Evolutionary conservation across 2,888 invertebrate genomes (phyloP), one percentile per base, ranked within the genome.

Genomic region (Melanophora roralis): DNA sequence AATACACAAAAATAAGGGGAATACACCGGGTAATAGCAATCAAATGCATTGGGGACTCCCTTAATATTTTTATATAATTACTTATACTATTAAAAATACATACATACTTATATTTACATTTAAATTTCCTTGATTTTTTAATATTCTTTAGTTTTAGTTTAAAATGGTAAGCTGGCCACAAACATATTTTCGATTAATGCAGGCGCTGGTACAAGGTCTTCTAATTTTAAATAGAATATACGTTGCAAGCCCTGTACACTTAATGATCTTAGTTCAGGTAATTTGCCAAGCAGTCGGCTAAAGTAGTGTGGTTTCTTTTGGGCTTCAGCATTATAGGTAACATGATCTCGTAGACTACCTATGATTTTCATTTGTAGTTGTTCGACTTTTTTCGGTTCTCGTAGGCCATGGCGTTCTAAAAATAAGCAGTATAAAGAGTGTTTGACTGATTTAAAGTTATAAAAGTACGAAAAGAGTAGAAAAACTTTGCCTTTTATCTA

Each of bases 341-440:
- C 97, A 91, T 99, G 98, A 87, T 99, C 98, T 51, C 98, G 94
- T 76, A 99, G 92, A 78, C 98, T 97, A 81, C 96, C 96, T 85
- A 98, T 97, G 86, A 99, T 96, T 90, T 97, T 98, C 95, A 97
- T 97, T 90, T 99, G 98, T 16, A 98, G 92, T 86, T 96, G 96
- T 89, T 99, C 98, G 84, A 98, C 96, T 85, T 96, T 94, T 87
- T 95, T 95, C 0, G 97, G 96, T 87, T 98, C 97, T 87, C 95
- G 95, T 83, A 98, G 91, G 53, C 98, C 98, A 88, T 97, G 97
- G 27, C 98, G 94, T 90, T 97, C 98, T 98, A 93, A 51, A 83
- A 80, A 23, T 32, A 19, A 11, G 9, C 19, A 23, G 32, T 8
- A 40, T 19, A 9, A 55, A 38, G 11, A 74, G 9, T 27, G 62